Evolutionary conservation across 2,113 vertebrate species (phyloP).

Genomic region (Sula dactylatra): DNA sequence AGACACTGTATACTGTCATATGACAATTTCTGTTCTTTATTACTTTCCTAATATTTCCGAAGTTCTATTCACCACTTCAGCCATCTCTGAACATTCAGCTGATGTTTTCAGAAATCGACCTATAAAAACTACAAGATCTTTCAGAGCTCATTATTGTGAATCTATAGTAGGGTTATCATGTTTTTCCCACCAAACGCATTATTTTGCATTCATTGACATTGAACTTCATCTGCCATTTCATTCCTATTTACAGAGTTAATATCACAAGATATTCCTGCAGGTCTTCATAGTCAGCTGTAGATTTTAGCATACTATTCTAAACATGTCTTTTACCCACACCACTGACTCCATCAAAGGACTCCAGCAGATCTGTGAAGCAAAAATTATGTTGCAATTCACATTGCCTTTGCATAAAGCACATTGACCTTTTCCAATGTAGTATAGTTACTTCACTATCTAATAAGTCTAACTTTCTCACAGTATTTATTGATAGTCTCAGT

Average conservation of each 20-base stretch:
- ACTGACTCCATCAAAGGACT: not conserved
- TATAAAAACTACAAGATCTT: slow-evolving; percentile 9
- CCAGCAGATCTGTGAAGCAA: not conserved
- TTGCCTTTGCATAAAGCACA: not conserved
- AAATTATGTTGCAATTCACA: not conserved
- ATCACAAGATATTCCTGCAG: not conserved
- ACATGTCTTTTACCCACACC: not conserved
- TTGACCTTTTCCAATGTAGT: not conserved
- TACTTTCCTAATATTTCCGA: slow-evolving; percentile 7
- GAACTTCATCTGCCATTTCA: slow-evolving; percentile 16
- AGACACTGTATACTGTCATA: not conserved
- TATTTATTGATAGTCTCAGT: not conserved
- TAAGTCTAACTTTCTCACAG: not conserved
- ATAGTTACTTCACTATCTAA: not conserved
- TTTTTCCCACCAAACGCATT: not conserved
- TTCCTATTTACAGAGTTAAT: slow-evolving; percentile 2
- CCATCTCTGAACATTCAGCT: not conserved
- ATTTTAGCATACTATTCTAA: not conserved
- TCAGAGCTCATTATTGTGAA: not conserved
- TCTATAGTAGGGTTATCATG: not conserved
- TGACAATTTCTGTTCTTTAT: not conserved
- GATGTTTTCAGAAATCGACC: slow-evolving; percentile 29
- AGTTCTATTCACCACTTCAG: slow-evolving; percentile 25
- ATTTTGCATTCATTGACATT: slow-evolving; percentile 18
- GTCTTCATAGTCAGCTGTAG: not conserved